These are phyloP conservation scores for Trachelus stipa DNA, from an alignment of 2,888 invertebrate genomes.

Conservation along the genomic window DNA sequence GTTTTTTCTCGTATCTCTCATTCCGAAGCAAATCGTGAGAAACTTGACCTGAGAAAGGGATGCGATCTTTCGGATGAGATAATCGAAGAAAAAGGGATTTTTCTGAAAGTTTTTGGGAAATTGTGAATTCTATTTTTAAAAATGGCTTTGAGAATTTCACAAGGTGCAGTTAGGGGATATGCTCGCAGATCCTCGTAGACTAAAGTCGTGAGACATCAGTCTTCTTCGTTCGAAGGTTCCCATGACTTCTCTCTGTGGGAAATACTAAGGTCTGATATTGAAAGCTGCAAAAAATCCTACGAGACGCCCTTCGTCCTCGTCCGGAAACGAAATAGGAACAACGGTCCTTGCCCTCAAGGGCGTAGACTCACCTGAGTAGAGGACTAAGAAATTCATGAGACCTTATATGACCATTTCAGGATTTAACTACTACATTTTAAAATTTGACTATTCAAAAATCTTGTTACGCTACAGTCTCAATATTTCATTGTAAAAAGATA, in stretches of 20 bases:
- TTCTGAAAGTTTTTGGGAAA: not conserved
- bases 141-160: constrained; percentile 30
- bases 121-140: not conserved
- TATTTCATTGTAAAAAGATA: not conserved
- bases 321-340: constrained; percentile 55
- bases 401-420: not conserved
- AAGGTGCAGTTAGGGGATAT: constrained; percentile 27
- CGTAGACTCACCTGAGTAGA: constrained; percentile 33
- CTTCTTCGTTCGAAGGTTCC: constrained; percentile 35
- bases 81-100: not conserved
- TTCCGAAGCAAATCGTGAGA: not conserved
- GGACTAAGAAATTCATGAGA: not conserved
- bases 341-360: constrained; percentile 59
- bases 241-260: constrained; percentile 62
- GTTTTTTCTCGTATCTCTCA: not conserved
- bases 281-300: constrained; percentile 54
- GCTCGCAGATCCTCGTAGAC: not conserved
- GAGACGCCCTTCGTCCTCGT: constrained; percentile 44
- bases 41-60: not conserved
- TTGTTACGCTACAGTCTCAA: not conserved
- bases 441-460: not conserved
- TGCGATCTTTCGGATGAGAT: not conserved
- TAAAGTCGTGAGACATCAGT: constrained; percentile 30
- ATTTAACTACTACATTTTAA: not conserved
- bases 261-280: constrained; percentile 63